Base-by-base conservation (phyloP, 2,113 vertebrate species). In the Mystacornis crossleyi region DNA sequence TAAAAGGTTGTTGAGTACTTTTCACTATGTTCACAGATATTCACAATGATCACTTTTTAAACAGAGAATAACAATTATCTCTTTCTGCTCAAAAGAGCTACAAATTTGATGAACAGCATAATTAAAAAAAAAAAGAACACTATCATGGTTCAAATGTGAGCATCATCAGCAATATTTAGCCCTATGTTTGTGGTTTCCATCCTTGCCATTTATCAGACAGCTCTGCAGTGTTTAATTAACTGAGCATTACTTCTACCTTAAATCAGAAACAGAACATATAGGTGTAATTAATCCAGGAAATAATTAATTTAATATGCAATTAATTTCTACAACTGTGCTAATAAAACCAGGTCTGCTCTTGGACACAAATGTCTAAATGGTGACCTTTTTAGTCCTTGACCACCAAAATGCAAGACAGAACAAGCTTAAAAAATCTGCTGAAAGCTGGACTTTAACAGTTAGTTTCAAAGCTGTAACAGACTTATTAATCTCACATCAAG, bases 241-340 rank as follows among this genome's bases (percentile, higher is more conserved):
- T 25, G 6, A 92, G 48, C 15, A 60, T 53, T 53, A 78, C 36
- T 72, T 89, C 43, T 72, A n/a, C 57, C 53, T 93, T 83, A 86
- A 72, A 73, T 85, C 47, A 75, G 73, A 88, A 73, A 80, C 2
- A 3, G 31, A 83, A 64, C 31, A 38, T 24, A 1, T 17, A 88
- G 38, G 14, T 62, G 53, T 82, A 96, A 89, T 91, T 95, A 88
- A 95, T 62, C 48, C 61, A 89, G 61, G n/a, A 89, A 94, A 90
- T 60, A 78, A 88, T 92, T 85, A 64, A 64, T 93, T 81, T 53
- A 18, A 55, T 48, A 86, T 11, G 33, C 60, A 86, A 90, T 86
- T 86, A 54, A 90, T 90, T 89, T 88, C 80, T 95, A 87, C 67
- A 83, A 66, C 29, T 81, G 23, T 51, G 33, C 33, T 85, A 85